Evolutionary conservation across 2,113 vertebrate genomes (phyloP).

Genomic region (Callaeas wilsoni): DNA sequence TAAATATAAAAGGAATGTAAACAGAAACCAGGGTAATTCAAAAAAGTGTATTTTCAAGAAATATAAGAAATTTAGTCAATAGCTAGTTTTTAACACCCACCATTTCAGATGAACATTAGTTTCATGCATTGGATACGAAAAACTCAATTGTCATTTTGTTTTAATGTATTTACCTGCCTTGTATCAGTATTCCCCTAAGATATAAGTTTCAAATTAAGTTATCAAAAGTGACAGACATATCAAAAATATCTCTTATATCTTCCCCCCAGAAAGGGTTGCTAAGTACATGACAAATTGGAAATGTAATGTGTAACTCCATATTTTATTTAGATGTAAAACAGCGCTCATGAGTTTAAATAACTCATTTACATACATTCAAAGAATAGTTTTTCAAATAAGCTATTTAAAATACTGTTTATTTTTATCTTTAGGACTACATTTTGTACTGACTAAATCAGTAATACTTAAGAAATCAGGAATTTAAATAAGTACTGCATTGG

Average conservation of each 20-base stretch:
- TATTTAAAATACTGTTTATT: conserved; percentile 47
- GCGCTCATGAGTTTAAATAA: conserved; percentile 42
- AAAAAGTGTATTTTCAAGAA: conserved; percentile 9
- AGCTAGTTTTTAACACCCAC: conserved; percentile 7
- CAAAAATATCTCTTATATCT: conserved; percentile 59
- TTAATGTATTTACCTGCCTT: conserved; percentile 65
- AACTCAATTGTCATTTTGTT: conserved; percentile 58
- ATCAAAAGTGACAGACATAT: conserved; percentile 68
- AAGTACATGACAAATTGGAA: conserved; percentile 57
- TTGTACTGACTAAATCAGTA: conserved; percentile 11
- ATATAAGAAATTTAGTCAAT: conserved; percentile 5
- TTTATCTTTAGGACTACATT: conserved; percentile 11
- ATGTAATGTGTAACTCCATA: conserved; percentile 50
- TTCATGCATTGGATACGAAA: conserved; percentile 34
- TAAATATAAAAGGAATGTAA: neutral
- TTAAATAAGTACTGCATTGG: neutral
- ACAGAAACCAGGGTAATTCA: neutral
- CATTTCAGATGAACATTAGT: neutral
- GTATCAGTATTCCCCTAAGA: conserved; percentile 59
- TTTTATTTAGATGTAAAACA: conserved; percentile 58
- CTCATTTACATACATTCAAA: conserved; percentile 53
- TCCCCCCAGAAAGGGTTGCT: conserved; percentile 40
- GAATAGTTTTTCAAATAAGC: conserved; percentile 17
- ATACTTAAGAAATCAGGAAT: conserved; percentile 15
- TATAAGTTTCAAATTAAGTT: conserved; percentile 65